phyloP scores from a whole-genome alignment of 2,113 vertebrate genomes.

The Cygnus buccinator region DNA sequence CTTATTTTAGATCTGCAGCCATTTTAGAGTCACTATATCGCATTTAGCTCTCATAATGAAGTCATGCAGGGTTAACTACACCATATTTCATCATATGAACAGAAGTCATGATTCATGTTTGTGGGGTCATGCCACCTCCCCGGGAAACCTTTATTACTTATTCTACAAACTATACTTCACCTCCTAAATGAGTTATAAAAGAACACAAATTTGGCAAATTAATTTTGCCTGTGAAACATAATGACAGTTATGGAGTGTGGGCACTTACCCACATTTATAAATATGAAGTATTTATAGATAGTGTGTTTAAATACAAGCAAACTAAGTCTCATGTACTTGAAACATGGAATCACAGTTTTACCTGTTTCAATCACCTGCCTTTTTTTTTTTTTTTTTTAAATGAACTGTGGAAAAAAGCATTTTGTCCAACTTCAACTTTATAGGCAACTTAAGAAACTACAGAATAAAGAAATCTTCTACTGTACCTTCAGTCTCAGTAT shows the following conservation, averaged over 20 bases:
- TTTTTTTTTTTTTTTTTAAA: background rate
- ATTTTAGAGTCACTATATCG: background rate
- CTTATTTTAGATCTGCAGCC: background rate
- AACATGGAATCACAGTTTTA: background rate
- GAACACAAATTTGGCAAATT: background rate
- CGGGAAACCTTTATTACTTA: background rate
- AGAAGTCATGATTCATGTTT: background rate
- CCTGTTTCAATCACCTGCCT: background rate
- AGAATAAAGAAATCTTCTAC: background rate
- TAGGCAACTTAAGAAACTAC: background rate
- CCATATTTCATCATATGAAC: background rate
- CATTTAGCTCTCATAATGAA: background rate
- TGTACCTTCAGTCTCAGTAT: background rate
- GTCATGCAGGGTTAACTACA: background rate
- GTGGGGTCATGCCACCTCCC: background rate
- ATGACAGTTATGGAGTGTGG: background rate
- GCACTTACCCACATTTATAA: background rate
- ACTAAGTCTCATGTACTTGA: background rate
- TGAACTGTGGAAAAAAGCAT: background rate
- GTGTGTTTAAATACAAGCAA: background rate
- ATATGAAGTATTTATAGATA: background rate
- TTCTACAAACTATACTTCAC: background rate
- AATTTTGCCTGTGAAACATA: background rate
- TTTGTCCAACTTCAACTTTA: background rate
- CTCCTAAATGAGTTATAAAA: background rate